These are phyloP conservation scores for Melanargia galathea DNA, from an alignment of 2,888 invertebrate species.

Conservation along the genomic window DNA sequence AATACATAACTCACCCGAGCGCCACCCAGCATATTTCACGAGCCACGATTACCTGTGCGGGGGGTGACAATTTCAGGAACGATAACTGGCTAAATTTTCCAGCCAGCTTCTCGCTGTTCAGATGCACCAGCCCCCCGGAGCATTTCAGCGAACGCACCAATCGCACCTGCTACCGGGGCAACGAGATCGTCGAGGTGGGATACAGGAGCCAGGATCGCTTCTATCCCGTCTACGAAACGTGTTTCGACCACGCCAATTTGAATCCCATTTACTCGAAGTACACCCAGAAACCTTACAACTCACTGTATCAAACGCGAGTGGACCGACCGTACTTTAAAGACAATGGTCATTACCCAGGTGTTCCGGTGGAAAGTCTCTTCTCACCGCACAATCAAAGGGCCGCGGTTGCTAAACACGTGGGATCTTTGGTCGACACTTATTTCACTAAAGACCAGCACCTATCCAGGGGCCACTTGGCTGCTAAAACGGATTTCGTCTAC, in stretches of 20 bases:
- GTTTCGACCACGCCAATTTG: constrained; percentile 59
- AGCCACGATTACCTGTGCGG: constrained; percentile 59
- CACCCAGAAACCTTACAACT: constrained; percentile 69
- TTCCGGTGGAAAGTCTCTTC: constrained; percentile 60
- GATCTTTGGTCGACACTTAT: constrained; percentile 60
- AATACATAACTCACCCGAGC: constrained; percentile 56
- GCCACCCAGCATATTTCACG: constrained; percentile 44
- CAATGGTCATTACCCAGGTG: constrained; percentile 51
- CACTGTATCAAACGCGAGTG: constrained; percentile 65
- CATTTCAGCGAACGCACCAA: constrained; percentile 57
- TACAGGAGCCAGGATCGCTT: constrained; percentile 57
- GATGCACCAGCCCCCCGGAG: constrained; percentile 54
- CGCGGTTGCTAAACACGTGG: constrained; percentile 59
- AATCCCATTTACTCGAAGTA: constrained; percentile 67
- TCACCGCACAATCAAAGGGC: constrained; percentile 59
- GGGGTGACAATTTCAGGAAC: constrained; percentile 61
- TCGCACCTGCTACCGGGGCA: constrained; percentile 58
- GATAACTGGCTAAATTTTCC: constrained; percentile 59
- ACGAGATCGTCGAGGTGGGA: constrained; percentile 66
- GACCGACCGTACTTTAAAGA: constrained; percentile 64
- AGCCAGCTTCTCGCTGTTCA: constrained; percentile 56
- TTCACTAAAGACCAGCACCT: constrained; percentile 67
- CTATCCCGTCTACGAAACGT: constrained; percentile 67
- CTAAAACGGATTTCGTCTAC: constrained; percentile 85
- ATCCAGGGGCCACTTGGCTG: constrained; percentile 84